Conservation (phyloP, 2,113 vertebrate species). For the Calyptomena viridis region DNA sequence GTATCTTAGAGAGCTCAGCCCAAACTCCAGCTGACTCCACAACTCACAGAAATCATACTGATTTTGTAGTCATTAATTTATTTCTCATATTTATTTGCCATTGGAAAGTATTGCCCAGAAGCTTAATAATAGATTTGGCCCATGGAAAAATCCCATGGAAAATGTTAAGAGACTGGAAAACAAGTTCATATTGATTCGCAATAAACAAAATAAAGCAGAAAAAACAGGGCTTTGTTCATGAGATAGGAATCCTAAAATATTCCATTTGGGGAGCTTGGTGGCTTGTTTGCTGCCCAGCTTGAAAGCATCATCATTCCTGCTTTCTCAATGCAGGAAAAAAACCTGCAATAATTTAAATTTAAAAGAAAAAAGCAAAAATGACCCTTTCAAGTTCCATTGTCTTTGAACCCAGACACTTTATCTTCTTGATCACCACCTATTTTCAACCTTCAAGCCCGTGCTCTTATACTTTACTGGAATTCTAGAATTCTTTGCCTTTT, state of each 20-base stretch:
- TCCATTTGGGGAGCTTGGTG: background rate
- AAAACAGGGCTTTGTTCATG: background rate
- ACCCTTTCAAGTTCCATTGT: background rate
- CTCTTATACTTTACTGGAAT: background rate
- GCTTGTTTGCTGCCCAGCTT: background rate
- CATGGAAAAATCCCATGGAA: background rate
- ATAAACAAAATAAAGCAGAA: background rate
- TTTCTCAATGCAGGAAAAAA: background rate
- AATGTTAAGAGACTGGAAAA: background rate
- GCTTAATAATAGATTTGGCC: background rate
- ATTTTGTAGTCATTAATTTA: background rate
- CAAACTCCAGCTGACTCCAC: background rate
- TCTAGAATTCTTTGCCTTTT: background rate
- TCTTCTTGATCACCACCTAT: background rate
- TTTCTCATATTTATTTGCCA: background rate
- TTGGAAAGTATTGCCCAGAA: background rate
- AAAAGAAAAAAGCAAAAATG: background rate
- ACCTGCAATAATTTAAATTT: background rate
- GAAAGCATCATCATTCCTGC: background rate
- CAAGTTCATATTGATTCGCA: background rate
- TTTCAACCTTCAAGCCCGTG: background rate
- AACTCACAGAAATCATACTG: background rate
- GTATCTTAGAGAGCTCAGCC: background rate
- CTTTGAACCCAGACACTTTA: background rate
- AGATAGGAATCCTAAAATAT: conserved; percentile 18